Percentiles rank a stretch among this genome's conserved stretches.
These are phyloP conservation scores for Pandemis corylana DNA, from an alignment of 2,888 invertebrate genomes.

Conservation along the genomic window DNA sequence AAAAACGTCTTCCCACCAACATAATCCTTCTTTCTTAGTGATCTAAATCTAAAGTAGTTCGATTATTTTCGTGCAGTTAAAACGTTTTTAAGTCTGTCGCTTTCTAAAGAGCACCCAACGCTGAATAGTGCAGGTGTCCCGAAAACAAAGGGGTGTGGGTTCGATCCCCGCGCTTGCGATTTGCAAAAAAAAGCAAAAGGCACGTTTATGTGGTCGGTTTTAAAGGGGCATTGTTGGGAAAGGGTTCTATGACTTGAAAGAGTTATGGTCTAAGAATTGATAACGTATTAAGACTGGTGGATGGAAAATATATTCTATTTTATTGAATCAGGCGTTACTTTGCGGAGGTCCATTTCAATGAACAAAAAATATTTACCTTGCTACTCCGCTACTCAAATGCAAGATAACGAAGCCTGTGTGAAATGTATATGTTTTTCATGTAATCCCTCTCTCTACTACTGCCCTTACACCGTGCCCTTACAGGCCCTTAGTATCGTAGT, in stretches of 20 bases:
- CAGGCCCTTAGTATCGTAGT: too few species aligned
- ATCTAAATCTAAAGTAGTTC: conserved; percentile 43
- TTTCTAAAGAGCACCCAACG: conserved; percentile 75
- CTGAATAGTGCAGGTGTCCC: conserved; percentile 79
- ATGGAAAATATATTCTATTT: neutral
- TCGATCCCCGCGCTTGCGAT: conserved; percentile 73
- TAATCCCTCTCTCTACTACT: too few species aligned
- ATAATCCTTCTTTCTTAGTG: accelerated
- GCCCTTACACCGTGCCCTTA: too few species aligned
- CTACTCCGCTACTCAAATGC: too few species aligned
- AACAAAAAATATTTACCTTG: too few species aligned
- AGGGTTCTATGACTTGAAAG: conserved; percentile 34
- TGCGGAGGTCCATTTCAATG: too few species aligned
- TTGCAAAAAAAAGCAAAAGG: conserved; percentile 59
- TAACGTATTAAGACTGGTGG: neutral
- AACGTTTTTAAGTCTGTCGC: conserved; percentile 61
- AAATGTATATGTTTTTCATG: too few species aligned
- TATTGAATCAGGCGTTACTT: too few species aligned
- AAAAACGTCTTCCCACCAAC: conserved; percentile 46
- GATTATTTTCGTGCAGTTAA: conserved; percentile 38
- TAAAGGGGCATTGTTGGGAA: conserved; percentile 45
- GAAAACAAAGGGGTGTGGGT: conserved; percentile 75
- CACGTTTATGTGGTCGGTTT: conserved; percentile 51
- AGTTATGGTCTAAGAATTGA: neutral
- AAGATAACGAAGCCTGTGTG: too few species aligned